phyloP scores from a whole-genome alignment of 2,797 vertebrate species.

The Hapalemur alaotrensis region DNA sequence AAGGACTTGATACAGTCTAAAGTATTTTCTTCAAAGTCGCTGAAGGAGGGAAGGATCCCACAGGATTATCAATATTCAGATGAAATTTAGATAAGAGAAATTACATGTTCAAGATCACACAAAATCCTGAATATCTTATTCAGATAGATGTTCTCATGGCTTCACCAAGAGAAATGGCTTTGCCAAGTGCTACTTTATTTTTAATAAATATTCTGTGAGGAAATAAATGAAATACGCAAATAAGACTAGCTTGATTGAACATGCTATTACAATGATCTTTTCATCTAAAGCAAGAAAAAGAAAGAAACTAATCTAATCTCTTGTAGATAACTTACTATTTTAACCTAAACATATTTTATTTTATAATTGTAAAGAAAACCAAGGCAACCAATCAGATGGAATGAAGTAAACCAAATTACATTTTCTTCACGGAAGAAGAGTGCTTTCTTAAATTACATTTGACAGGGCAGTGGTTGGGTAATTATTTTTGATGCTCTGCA shows the following conservation, averaged over 20 bases:
- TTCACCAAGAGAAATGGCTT: slow-evolving; percentile 26
- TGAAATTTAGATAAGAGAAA: background rate
- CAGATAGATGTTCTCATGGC: background rate
- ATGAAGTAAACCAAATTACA: slow-evolving; percentile 71
- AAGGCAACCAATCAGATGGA: slow-evolving; percentile 65
- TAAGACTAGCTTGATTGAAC: background rate
- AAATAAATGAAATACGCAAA: slow-evolving; percentile 53
- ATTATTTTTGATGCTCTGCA: slow-evolving; percentile 72
- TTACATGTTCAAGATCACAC: background rate
- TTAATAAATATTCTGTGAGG: slow-evolving; percentile 46
- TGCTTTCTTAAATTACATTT: slow-evolving; percentile 67
- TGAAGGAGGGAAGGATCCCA: background rate
- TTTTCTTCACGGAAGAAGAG: slow-evolving; percentile 72
- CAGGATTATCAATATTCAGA: background rate
- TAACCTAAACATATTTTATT: slow-evolving; percentile 62
- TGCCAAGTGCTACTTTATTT: slow-evolving; percentile 17
- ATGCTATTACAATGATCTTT: slow-evolving; percentile 30
- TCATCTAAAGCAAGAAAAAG: slow-evolving; percentile 52
- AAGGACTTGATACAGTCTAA: background rate
- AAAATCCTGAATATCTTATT: background rate
- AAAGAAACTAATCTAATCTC: slow-evolving; percentile 67
- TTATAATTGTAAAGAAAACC: slow-evolving; percentile 77
- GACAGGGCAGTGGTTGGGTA: slow-evolving; percentile 47
- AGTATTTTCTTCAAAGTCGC: background rate
- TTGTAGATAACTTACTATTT: slow-evolving; percentile 43